These are phyloP conservation scores for Orthochromis malagaraziensis DNA, from an alignment of 2,113 vertebrate species.

Conservation along the genomic window DNA sequence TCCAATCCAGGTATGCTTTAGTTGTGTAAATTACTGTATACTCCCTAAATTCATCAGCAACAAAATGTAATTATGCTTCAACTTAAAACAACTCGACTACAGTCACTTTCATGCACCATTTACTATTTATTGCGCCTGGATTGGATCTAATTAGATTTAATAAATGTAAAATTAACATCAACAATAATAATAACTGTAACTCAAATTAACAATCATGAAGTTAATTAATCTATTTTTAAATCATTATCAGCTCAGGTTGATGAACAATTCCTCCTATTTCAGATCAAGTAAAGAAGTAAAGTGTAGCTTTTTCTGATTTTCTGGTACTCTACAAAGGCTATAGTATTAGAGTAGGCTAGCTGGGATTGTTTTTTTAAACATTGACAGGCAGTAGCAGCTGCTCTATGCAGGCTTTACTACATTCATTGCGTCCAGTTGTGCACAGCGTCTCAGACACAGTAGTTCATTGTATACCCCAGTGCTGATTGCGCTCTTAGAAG, in stretches of 20 bases:
- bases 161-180: conserved; percentile 13
- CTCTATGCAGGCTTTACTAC: not conserved
- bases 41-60: not conserved
- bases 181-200: not conserved
- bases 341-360: not conserved
- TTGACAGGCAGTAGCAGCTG: not conserved
- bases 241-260: not conserved
- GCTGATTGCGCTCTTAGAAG: not conserved
- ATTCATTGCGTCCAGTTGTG: not conserved
- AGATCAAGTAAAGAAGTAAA: not conserved
- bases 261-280: not conserved
- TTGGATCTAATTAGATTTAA: conserved; percentile 21
- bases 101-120: not conserved
- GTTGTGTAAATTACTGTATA: not conserved
- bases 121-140: not conserved
- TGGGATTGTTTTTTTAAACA: not conserved
- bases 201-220: not conserved
- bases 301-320: not conserved
- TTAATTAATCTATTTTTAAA: not conserved
- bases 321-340: not conserved
- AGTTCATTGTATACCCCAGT: not conserved
- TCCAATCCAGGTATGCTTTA: conserved; percentile 41
- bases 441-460: not conserved
- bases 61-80: not conserved
- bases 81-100: not conserved